Evolutionary conservation across 2,888 invertebrate species (phyloP).

Genomic region (Scaptomyza caliginosa): DNA sequence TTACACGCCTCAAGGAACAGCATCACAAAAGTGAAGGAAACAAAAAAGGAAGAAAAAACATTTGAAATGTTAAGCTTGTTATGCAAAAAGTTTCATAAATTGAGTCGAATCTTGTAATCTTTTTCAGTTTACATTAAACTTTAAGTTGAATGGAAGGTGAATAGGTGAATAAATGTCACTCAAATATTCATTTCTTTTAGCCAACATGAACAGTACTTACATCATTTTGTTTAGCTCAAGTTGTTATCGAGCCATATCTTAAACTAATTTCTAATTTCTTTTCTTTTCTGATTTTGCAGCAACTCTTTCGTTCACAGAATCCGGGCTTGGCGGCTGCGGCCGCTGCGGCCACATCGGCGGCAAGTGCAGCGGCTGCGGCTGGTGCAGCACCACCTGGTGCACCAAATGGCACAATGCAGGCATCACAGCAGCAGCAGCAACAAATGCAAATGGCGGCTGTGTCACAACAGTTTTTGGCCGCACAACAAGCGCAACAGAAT

Average conservation of each 20-base stretch:
- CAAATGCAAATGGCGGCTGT: slow-evolving; percentile 88
- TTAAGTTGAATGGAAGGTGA: not conserved
- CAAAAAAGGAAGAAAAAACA: not conserved
- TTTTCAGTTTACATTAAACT: not conserved
- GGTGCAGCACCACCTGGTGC: slow-evolving; percentile 84
- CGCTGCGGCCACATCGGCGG: slow-evolving; percentile 85
- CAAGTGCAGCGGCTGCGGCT: slow-evolving; percentile 82
- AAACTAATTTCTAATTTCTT: not conserved
- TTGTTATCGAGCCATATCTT: not conserved
- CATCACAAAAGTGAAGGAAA: not conserved
- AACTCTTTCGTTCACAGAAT: slow-evolving; percentile 94
- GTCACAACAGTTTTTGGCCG: slow-evolving; percentile 89
- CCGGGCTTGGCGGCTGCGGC: slow-evolving; percentile 87
- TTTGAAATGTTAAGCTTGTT: not conserved
- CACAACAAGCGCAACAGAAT: slow-evolving; percentile 92
- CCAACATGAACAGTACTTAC: slow-evolving; percentile 15
- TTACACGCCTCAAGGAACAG: slow-evolving; percentile 49
- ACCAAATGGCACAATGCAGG: slow-evolving; percentile 88
- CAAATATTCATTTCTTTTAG: not conserved
- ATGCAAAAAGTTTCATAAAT: not conserved
- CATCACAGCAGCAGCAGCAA: slow-evolving; percentile 85
- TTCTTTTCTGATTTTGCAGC: slow-evolving; percentile 85
- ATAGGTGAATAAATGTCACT: not conserved
- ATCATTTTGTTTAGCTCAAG: too few relatives aligned
- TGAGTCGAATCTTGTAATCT: not conserved